Base-by-base conservation (phyloP, 1,140 invertebrate species). In the Ceratoteleas bidentatus region DNA sequence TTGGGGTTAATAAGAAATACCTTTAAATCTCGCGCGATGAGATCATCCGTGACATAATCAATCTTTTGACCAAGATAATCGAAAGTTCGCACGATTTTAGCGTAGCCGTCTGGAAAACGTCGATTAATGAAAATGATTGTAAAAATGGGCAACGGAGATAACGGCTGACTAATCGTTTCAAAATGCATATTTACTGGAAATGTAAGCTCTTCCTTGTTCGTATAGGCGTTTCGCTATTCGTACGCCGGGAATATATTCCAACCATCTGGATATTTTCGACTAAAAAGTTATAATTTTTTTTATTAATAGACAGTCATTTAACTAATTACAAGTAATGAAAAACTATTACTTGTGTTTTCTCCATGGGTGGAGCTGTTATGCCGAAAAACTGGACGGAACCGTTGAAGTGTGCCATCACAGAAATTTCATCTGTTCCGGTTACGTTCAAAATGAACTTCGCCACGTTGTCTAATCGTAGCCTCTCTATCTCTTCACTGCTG, bases 351-450 rank as follows among this genome's bases (percentile, higher is more conserved):
- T 85, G 81, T 49, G 84, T 66, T 40, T 77, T 72, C 16, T 80
- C 64, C 13, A 40, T 50, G 32, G 14, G 7, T 7, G 81, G 81
- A 7, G 74, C 69, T 9, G 81, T 75, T 15, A 89, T 87, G 11
- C 77, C 86, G 57, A 87, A 88, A 77, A 89, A 87, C 56, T 84
- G 80, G 2, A 85, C 68, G 2, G 87, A 84, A n/a, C 84, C 81
- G 61, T 89, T 88, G 14, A 87, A 86, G 57, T 87, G 68, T 6
- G 84, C 86, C 86, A 89, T 88, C 0, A 89, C 87, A 13, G 86
- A 84, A 33, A 89, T 58, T 82, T 89, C 87, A 11, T 81, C 76
- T 5, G 83, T 83, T 54, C 85, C 76, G 14, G 87, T 88, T n/a
- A 83, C 62, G 11, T 78, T 72, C 14, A 89, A 65, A 43, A 89